Evolutionary conservation across 92 coral and sea anemone genomes (phyloP).

Genomic region (Actinostola sp.): DNA sequence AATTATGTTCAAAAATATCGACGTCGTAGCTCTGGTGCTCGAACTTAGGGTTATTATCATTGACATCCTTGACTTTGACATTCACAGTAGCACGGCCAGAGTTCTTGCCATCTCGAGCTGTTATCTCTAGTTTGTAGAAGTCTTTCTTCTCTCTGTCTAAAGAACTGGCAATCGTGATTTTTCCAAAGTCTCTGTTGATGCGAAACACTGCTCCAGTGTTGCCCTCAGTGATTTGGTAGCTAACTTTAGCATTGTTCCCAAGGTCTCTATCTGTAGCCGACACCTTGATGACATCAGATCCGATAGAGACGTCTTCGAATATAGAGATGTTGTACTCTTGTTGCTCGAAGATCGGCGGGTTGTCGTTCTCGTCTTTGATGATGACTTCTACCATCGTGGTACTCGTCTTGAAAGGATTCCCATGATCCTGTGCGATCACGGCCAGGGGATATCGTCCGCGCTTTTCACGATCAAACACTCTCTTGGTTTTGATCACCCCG

Average conservation of each 20-base stretch:
- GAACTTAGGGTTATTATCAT: slow-evolving; percentile 89
- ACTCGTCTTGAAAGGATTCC: slow-evolving; percentile 43
- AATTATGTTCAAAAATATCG: slow-evolving; percentile 60
- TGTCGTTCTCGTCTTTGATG: slow-evolving; percentile 84
- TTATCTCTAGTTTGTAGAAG: slow-evolving; percentile 67
- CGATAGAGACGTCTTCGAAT: slow-evolving; percentile 63
- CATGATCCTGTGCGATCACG: slow-evolving; percentile 82
- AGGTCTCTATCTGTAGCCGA: slow-evolving; percentile 76
- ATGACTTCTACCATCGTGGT: slow-evolving; percentile 57
- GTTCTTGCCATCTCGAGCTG: slow-evolving; percentile 91
- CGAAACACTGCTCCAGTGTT: slow-evolving; percentile 78
- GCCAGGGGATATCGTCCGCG: slow-evolving; percentile 56
- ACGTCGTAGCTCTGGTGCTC: slow-evolving; percentile 55
- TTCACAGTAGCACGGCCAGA: slow-evolving; percentile 71
- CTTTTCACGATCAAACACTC: slow-evolving; percentile 80
- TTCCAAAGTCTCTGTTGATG: slow-evolving; percentile 73
- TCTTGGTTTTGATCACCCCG: slow-evolving; percentile 76
- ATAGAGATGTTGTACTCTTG: slow-evolving; percentile 61
- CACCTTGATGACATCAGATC: slow-evolving; percentile 60
- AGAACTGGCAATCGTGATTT: slow-evolving; percentile 67
- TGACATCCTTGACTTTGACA: slow-evolving; percentile 62
- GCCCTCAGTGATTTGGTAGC: slow-evolving; percentile 82
- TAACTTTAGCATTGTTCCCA: slow-evolving; percentile 80
- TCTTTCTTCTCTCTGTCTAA: slow-evolving; percentile 76
- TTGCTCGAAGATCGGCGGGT: slow-evolving; percentile 72